A percentile compares a stretch with the other conserved stretches of the same genome.
phyloP scores from a whole-genome alignment of 2,888 invertebrate species.

The Chymomyza procnemis region DNA sequence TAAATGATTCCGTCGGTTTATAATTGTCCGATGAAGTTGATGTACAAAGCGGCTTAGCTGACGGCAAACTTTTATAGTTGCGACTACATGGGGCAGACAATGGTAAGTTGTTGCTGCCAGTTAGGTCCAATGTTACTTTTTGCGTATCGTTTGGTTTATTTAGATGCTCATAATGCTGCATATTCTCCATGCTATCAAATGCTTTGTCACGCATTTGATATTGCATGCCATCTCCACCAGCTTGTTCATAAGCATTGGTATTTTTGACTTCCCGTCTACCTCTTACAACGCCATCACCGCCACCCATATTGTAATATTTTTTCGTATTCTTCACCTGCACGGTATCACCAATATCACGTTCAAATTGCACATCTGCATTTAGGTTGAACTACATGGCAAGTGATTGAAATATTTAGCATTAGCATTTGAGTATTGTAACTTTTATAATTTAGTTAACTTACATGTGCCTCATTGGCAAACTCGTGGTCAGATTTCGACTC shows the following conservation, averaged over 20 bases:
- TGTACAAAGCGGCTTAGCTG: too few relatives aligned
- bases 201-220: background rate
- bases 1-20: too few relatives aligned
- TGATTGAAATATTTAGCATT: background rate
- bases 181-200: background rate
- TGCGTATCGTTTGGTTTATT: too few relatives aligned
- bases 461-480: constrained; percentile 68
- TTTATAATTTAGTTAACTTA: constrained; percentile 42
- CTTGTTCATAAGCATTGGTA: background rate
- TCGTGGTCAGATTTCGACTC: constrained; percentile 76
- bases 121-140: background rate
- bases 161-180: background rate
- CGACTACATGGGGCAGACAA: too few relatives aligned
- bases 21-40: too few relatives aligned
- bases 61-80: too few relatives aligned
- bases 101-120: too few relatives aligned
- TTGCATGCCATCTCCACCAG: constrained; percentile 14
- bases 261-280: background rate
- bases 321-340: constrained; percentile 33
- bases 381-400: constrained; percentile 52
- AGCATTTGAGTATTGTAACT: background rate
- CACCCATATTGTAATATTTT: background rate
- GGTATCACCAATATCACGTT: constrained; percentile 69
- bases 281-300: constrained; percentile 19
- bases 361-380: constrained; percentile 62